Percentiles rank a stretch among this genome's conserved stretches.
Evolutionary conservation across 2,113 vertebrate genomes (phyloP).

Genomic region (Istiophorus platypterus): DNA sequence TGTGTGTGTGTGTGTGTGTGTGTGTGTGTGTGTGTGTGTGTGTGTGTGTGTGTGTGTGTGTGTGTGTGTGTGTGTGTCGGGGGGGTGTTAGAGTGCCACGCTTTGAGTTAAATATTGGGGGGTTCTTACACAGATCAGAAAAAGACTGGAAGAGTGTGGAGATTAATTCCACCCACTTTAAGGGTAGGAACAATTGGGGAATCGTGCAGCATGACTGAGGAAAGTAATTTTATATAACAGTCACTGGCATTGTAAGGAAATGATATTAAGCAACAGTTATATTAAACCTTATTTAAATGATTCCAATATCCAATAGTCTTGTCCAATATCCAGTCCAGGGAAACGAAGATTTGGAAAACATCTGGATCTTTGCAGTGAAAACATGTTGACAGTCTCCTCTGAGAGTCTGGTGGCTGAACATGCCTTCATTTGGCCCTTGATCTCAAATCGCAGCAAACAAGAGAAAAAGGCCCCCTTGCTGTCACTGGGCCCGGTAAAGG

Average conservation of each 20-base stretch:
- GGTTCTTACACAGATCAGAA: conserved; percentile 16
- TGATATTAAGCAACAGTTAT: not conserved
- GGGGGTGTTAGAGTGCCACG: conserved; percentile 7
- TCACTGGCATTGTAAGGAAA: not conserved
- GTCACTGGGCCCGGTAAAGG: conserved; percentile 16
- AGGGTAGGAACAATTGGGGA: not conserved
- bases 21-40: too few relatives aligned
- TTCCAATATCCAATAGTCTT: conserved; percentile 3
- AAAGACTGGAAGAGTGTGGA: not conserved
- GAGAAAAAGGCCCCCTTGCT: conserved; percentile 40
- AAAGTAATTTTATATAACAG: not conserved
- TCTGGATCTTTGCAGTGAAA: conserved; percentile 62
- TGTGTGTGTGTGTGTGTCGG: too few relatives aligned
- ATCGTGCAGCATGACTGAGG: not conserved
- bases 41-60: too few relatives aligned
- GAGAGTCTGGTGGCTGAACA: conserved; percentile 45
- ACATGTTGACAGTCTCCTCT: conserved; percentile 68
- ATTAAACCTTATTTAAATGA: not conserved
- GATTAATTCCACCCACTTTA: not conserved
- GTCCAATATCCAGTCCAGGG: conserved; percentile 8
- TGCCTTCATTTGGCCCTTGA: conserved; percentile 43
- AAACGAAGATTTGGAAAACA: conserved; percentile 46
- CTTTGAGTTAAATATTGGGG: conserved; percentile 54
- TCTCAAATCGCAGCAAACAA: conserved; percentile 43
- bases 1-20: too few relatives aligned